Percentiles rank a stretch among this genome's conserved stretches.
Evolutionary conservation across 2,113 vertebrate genomes (phyloP).

Genomic region (Istiophorus platypterus): DNA sequence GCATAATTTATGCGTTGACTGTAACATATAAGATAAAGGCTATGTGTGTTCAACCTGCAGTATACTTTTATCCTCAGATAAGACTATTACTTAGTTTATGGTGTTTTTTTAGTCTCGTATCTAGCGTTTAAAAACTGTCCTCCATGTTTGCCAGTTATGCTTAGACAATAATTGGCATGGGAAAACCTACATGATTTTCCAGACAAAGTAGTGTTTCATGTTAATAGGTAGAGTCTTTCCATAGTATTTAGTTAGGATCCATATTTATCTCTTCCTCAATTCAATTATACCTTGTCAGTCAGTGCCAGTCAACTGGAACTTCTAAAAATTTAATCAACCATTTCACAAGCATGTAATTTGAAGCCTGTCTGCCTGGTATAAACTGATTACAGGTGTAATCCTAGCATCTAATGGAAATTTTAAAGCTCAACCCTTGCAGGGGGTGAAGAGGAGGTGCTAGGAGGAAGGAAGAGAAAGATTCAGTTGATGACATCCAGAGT

Average conservation of each 20-base stretch:
- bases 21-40: not conserved
- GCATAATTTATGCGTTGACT: not conserved
- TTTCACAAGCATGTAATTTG: conserved; percentile 28
- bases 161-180: not conserved
- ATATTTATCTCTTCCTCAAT: conserved; percentile 32
- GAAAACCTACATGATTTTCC: not conserved
- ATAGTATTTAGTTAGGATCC: not conserved
- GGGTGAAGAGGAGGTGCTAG: not conserved
- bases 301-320: conserved; percentile 18
- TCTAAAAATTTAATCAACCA: conserved; percentile 38
- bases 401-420: conserved; percentile 37
- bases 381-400: conserved; percentile 51
- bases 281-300: not conserved
- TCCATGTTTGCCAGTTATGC: not conserved
- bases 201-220: conserved; percentile 2
- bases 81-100: not conserved
- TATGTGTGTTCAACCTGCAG: not conserved
- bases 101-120: not conserved
- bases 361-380: not conserved
- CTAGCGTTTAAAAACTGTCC: conserved; percentile 6
- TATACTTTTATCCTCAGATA: not conserved
- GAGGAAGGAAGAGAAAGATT: not conserved
- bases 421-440: conserved; percentile 14
- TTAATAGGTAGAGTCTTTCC: not conserved
- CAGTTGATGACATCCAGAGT: not conserved